Evolutionary conservation across 2,113 vertebrate genomes (phyloP), one percentile per base, ranked within the genome.

Genomic region (Rhinichthys klamathensis): DNA sequence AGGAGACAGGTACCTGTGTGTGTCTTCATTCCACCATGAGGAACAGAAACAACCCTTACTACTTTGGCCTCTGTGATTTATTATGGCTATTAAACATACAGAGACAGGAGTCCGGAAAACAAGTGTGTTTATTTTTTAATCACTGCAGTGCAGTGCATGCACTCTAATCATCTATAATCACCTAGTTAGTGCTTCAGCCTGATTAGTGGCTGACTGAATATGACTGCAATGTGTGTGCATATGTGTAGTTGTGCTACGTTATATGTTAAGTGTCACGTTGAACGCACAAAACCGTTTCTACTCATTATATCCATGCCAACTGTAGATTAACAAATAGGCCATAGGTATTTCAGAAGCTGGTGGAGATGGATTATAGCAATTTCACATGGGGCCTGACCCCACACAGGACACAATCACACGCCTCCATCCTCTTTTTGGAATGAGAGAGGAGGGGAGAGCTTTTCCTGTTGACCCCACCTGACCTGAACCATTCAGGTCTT

Each of bases 71-170:
- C 49, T 84, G 85, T 91, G 92, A 94, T 92, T 88, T 90, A 93
- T 94, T 90, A 80, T 75, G 85, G 90, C 89, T 61, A 89, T 93
- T 93, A 91, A 88, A 88, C 51, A 88, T 84, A 75, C 76, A 86
- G 86, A 76, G 88, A 85, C 85, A 23, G 76, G 74, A 27, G 86
- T 77, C 69, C 69, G 87, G 84, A 88, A 84, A 80, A 75, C 91
- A 87, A 87, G 85, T 67, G 73, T 83, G 84, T 92, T 90, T 90
- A 87, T 88, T 92, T 90, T 92, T 91, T 90, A 89, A 93, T 91
- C 91, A 90, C 85, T 83, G 85, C 41, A 69, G 84, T 74, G 81
- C 76, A 46, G 67, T n/a, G 72, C 85, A 88, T 85, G 85, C 58
- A 72, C 83, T 84, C 83, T 87, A 90, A 89, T 89, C 83, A 88